Conservation (phyloP, 92 coral and sea anemone species). For the Porites lobata region DNA sequence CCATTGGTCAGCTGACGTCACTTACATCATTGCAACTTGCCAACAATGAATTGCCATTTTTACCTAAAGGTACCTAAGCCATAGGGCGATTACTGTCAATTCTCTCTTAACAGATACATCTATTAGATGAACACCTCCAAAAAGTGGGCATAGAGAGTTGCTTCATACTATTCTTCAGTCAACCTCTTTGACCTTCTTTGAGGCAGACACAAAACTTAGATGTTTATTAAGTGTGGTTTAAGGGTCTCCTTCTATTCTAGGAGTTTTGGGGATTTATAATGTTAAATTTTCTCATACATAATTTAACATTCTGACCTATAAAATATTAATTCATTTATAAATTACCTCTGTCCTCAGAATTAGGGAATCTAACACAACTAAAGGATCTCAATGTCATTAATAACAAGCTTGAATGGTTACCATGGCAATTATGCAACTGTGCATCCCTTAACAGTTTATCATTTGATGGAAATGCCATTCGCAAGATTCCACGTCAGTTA, state of each 20-base stretch:
- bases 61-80: constrained; percentile 58
- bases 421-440: constrained; percentile 74
- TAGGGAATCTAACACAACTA: constrained; percentile 65
- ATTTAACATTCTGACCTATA: too few relatives aligned
- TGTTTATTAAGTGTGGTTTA: too few relatives aligned
- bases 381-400: constrained; percentile 77
- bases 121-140: too few relatives aligned
- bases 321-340: too few relatives aligned
- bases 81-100: background rate
- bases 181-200: too few relatives aligned
- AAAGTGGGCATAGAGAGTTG: too few relatives aligned
- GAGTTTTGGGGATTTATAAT: too few relatives aligned
- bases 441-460: constrained; percentile 55
- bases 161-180: too few relatives aligned
- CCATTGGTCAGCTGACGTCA: constrained; percentile 57
- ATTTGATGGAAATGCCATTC: constrained; percentile 67
- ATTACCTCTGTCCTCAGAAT: constrained; percentile 33
- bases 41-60: constrained; percentile 58
- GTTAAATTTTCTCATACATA: too few relatives aligned
- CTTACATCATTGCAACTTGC: constrained; percentile 67
- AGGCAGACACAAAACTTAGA: too few relatives aligned
- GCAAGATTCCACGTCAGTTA: constrained; percentile 68
- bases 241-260: too few relatives aligned
- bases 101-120: background rate
- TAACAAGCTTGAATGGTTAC: constrained; percentile 69